phyloP scores from a whole-genome alignment of 2,888 invertebrate species.

The Drosophila robusta region DNA sequence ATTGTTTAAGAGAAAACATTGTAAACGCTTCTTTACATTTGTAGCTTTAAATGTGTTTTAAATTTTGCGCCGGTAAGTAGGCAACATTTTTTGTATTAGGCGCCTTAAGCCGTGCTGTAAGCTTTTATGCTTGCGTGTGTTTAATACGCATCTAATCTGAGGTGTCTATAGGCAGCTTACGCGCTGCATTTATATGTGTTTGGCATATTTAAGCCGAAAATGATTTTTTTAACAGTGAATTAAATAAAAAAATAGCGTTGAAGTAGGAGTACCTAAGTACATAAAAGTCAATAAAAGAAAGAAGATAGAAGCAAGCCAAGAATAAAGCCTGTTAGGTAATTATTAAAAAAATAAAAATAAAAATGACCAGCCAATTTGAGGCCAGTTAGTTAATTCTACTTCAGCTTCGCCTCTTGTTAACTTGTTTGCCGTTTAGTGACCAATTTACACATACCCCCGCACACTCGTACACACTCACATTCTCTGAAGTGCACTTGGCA shows the following conservation, averaged over 20 bases:
- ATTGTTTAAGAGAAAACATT: too few species aligned
- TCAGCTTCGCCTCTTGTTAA: not conserved
- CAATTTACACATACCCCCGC: conserved; percentile 7
- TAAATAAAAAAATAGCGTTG: too few species aligned
- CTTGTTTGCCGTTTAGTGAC: not conserved
- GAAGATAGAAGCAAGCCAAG: too few species aligned
- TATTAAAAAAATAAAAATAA: not conserved
- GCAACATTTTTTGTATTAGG: conserved; percentile 21
- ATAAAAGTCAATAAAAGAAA: too few species aligned
- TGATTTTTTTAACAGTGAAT: not conserved
- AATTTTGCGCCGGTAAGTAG: conserved; percentile 25
- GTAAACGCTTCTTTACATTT: not conserved
- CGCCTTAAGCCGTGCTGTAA: conserved; percentile 34
- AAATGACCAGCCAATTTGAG: not conserved
- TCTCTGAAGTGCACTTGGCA: conserved; percentile 2
- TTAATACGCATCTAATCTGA: conserved; percentile 53
- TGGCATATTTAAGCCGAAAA: conserved; percentile 12
- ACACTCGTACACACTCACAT: not conserved
- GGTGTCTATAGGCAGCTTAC: conserved; percentile 40
- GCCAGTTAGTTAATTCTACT: conserved; percentile 2
- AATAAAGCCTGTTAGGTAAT: too few species aligned
- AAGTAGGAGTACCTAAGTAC: too few species aligned
- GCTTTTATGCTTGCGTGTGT: conserved; percentile 37
- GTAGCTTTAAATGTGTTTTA: not conserved
- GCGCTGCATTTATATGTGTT: conserved; percentile 16